Percentiles rank a stretch among this genome's conserved stretches.
Conservation (phyloP, 2,113 vertebrate genomes). For the Heterochromis multidens region DNA sequence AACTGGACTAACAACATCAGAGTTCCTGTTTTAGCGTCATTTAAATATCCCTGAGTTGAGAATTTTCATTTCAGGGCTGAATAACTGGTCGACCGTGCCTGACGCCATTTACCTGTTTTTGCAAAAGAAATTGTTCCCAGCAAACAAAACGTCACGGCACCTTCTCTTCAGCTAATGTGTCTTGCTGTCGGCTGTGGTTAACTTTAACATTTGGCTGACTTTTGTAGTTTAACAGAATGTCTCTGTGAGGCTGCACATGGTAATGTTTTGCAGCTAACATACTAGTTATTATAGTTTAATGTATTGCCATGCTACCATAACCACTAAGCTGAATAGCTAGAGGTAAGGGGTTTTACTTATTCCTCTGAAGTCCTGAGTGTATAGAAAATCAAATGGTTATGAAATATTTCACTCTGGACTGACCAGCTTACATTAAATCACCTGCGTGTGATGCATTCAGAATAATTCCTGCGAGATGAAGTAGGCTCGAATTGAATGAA, state of each 20-base stretch:
- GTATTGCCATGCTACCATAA: too few species aligned
- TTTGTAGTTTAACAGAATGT: not conserved
- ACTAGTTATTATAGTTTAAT: too few species aligned
- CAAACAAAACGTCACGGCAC: not conserved
- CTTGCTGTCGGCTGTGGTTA: not conserved
- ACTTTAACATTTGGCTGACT: not conserved
- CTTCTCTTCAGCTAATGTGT: not conserved
- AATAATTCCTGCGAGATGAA: not conserved
- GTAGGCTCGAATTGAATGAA: not conserved
- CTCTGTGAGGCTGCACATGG: not conserved
- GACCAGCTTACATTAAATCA: not conserved
- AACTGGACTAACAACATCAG: not conserved
- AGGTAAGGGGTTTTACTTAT: not conserved
- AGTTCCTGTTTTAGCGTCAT: slow-evolving; percentile 18
- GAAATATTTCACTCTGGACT: not conserved
- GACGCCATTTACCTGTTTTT: not conserved
- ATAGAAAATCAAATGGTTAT: not conserved
- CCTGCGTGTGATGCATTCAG: not conserved
- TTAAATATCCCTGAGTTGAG: not conserved
- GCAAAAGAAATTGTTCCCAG: not conserved
- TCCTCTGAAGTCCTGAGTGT: not conserved
- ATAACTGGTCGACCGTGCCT: not conserved
- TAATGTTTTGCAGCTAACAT: not conserved
- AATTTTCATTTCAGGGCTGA: not conserved
- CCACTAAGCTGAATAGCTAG: too few species aligned